Evolutionary conservation across 2,113 vertebrate genomes (phyloP), one percentile per base, ranked within the genome.

Genomic region (Myanophis thanlyinensis): DNA sequence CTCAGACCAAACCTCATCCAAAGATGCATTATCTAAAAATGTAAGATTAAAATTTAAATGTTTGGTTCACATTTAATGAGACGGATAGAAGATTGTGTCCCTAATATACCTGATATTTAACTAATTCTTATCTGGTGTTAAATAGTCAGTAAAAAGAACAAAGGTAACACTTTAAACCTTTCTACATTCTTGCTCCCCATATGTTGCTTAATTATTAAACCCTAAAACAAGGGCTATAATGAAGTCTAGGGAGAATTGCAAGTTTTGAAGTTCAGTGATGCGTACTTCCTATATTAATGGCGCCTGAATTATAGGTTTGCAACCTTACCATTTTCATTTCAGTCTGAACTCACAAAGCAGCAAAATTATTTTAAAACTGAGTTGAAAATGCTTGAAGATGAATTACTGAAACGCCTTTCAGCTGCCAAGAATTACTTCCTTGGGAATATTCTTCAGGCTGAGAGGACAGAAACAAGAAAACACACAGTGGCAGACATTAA

Each of bases 351-450:
- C 91, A 97, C 97, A 93, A 98, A 98, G 96, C 98, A 98, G 95
- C 98, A 98, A 97, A 98, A 98, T 94, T 96, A 98, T 94, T 98
- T 98, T 96, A 98, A 98, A 98, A 98, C 98, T 67, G 96, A 98
- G 95, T 95, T 98, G 97, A 98, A 98, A 97, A 97, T 98, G 89
- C 97, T 98, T 96, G 98, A 98, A 95, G 97, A 98, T 91, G 97
- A 98, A 96, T 96, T 98, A 94, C 96, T 96, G 89, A 96, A 96
- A 67, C 93, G 96, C 89, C 97, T 99, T 94, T 98, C 97, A 1
- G 97, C 97, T 4, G 96, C 97, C 23, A 97, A 97, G 90, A 97
- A 97, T 92, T 97, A 98, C 97, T 98, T 98, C 94, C 96, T 98
- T 86, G 53, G 40, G 53, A 98, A 97, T 93, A 97, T 96, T 92